phyloP scores from a whole-genome alignment of 2,113 vertebrate species.

The Dinomys branickii region DNA sequence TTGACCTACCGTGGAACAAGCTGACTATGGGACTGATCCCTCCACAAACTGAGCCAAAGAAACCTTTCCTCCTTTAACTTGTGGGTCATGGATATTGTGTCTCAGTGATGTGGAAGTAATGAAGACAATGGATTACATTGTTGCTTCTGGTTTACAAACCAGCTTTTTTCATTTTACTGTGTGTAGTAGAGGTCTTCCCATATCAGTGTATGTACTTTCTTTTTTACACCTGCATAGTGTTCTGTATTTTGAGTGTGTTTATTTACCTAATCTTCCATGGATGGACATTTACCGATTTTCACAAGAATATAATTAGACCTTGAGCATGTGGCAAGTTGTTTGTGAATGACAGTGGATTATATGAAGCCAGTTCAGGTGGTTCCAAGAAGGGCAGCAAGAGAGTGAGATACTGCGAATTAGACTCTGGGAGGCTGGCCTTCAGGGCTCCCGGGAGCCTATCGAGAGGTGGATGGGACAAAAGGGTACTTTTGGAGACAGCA shows the following conservation, averaged over 20 bases:
- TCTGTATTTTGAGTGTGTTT: background rate
- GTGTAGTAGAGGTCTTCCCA: background rate
- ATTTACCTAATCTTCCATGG: background rate
- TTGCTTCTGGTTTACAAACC: background rate
- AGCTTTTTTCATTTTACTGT: background rate
- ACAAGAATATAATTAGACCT: slow-evolving; percentile 23
- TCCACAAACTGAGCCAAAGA: background rate
- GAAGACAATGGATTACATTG: background rate
- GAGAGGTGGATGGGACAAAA: background rate
- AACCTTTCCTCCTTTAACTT: background rate
- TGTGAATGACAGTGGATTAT: background rate
- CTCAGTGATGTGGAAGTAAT: background rate
- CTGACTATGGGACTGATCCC: background rate
- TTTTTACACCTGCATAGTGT: background rate
- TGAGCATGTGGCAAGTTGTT: background rate
- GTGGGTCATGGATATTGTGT: background rate
- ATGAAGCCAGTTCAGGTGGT: background rate
- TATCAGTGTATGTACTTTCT: background rate
- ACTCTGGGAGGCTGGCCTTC: background rate
- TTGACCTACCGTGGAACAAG: background rate
- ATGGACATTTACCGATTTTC: background rate
- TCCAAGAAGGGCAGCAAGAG: background rate
- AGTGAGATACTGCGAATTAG: background rate
- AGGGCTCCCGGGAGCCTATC: background rate
- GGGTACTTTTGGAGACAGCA: slow-evolving; percentile 57